Conservation (phyloP, 2,888 invertebrate genomes). For the Linnaemya tessellans region DNA sequence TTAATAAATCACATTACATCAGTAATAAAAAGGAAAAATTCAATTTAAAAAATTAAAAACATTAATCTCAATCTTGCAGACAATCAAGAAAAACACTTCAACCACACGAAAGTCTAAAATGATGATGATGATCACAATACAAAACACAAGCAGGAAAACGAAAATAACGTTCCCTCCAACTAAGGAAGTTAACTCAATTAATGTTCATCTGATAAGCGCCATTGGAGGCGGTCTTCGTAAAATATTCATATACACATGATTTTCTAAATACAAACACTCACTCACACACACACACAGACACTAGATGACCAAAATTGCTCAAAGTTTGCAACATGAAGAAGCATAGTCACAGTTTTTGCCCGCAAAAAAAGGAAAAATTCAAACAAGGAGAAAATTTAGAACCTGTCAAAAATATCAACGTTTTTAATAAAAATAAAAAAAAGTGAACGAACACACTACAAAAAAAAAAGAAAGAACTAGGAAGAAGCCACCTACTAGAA, state of each 20-base stretch:
- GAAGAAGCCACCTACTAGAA: slow-evolving; percentile 69
- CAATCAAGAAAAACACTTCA: slow-evolving; percentile 64
- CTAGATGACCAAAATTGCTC: slow-evolving; percentile 61
- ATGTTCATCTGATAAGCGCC: slow-evolving; percentile 72
- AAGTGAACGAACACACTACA: not conserved
- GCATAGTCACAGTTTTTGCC: not conserved
- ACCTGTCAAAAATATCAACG: slow-evolving; percentile 72
- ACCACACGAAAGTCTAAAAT: slow-evolving; percentile 33
- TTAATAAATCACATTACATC: not conserved
- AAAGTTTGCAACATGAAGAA: slow-evolving; percentile 43
- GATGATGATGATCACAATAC: slow-evolving; percentile 54
- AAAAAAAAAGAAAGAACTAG: slow-evolving; percentile 16
- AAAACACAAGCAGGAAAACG: slow-evolving; percentile 33
- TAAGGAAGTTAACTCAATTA: slow-evolving; percentile 71
- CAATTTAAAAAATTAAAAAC: slow-evolving; percentile 52
- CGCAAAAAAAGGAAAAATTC: not conserved
- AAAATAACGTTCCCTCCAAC: slow-evolving; percentile 49
- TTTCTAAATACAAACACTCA: not conserved
- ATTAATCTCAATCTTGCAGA: slow-evolving; percentile 55
- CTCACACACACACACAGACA: not conserved
- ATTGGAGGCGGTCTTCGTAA: slow-evolving; percentile 69
- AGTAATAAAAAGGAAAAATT: slow-evolving; percentile 13
- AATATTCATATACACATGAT: slow-evolving; percentile 49
- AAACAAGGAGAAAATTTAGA: slow-evolving; percentile 68
- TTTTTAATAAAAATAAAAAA: slow-evolving; percentile 65